Conservation (phyloP, 2,797 vertebrate genomes). For the Eulemur mongoz region DNA sequence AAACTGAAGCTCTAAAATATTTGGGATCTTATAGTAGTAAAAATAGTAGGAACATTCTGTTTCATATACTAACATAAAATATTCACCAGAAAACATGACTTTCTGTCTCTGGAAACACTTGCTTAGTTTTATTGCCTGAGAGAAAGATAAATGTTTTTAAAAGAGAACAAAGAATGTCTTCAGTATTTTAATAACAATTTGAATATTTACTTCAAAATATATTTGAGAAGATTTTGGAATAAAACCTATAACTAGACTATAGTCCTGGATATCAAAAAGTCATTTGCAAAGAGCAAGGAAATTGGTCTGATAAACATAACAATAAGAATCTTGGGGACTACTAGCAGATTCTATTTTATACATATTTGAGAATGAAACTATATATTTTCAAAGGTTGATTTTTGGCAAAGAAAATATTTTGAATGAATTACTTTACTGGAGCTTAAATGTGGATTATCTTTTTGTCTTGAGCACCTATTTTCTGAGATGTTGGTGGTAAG, state of each 20-base stretch:
- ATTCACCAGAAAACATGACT: not conserved
- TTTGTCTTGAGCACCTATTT: not conserved
- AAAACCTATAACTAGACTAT: not conserved
- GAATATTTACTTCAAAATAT: not conserved
- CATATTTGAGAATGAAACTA: not conserved
- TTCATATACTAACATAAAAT: not conserved
- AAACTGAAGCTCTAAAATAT: constrained; percentile 51
- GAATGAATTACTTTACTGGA: not conserved
- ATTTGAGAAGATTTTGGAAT: not conserved
- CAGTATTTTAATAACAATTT: constrained; percentile 52
- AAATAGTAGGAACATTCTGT: not conserved
- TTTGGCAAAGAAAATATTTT: constrained; percentile 33
- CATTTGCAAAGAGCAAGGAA: constrained; percentile 21
- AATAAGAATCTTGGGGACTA: not conserved
- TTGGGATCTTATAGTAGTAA: not conserved
- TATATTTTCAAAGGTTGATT: constrained; percentile 25
- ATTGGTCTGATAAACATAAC: not conserved
- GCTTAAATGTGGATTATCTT: not conserved
- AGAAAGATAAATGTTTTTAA: constrained; percentile 26
- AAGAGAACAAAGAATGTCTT: not conserved
- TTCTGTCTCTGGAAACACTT: not conserved
- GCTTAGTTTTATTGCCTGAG: not conserved
- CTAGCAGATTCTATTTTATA: not conserved
- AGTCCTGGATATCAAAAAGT: not conserved
- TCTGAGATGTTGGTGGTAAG: not conserved